Conservation (phyloP, 2,888 invertebrate genomes). For the Xanthia icteritia region DNA sequence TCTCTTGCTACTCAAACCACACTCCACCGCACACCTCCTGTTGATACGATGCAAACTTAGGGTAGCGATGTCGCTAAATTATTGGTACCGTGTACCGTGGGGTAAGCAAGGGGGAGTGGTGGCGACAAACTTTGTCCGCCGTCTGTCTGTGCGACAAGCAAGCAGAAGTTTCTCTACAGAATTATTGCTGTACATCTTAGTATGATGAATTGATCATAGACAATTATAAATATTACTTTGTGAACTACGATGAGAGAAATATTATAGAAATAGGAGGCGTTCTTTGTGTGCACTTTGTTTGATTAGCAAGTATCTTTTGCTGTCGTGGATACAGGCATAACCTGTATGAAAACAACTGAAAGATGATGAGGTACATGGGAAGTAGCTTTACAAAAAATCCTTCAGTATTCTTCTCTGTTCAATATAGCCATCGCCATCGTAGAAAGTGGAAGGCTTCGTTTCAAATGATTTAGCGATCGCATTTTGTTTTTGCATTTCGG, state of each 20-base stretch:
- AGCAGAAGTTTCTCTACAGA: conserved; percentile 67
- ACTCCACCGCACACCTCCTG: conserved; percentile 75
- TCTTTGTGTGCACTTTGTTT: neutral
- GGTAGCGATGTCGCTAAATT: conserved; percentile 81
- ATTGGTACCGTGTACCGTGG: conserved; percentile 75
- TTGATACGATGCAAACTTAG: conserved; percentile 80
- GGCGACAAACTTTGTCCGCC: conserved; percentile 62
- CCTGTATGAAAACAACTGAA: too few relatives aligned
- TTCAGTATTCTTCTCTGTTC: too few relatives aligned
- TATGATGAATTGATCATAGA: conserved; percentile 49
- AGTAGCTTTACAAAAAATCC: too few relatives aligned
- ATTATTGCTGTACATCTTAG: conserved; percentile 67
- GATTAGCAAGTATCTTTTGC: neutral
- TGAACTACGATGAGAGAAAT: neutral
- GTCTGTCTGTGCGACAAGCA: conserved; percentile 69
- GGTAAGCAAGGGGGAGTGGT: conserved; percentile 19
- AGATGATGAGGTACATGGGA: too few relatives aligned
- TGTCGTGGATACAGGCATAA: neutral
- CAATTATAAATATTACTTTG: conserved; percentile 51
- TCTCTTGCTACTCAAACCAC: conserved; percentile 55
- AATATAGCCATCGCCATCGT: too few relatives aligned
- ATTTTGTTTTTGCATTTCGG: too few relatives aligned
- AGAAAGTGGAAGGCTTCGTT: too few relatives aligned
- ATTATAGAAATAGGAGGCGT: neutral
- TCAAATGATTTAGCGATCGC: too few relatives aligned